Conservation (phyloP, 1,140 invertebrate species). For the Achatina immaculata region DNA sequence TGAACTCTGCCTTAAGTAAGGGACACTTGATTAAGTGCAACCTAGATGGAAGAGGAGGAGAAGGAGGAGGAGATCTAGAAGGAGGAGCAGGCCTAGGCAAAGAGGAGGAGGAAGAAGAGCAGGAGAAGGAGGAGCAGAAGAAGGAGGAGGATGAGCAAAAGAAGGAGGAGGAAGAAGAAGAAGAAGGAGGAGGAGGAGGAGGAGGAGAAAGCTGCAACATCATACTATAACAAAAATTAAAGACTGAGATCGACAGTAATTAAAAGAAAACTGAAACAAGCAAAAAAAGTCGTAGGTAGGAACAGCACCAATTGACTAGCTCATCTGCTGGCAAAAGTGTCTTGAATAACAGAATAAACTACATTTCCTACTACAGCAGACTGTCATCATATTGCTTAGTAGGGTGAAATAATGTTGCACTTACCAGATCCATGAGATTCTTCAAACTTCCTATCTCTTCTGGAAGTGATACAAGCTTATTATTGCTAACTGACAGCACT, state of each 20-base stretch:
- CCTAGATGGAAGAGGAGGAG: neutral
- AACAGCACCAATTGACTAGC: too few species aligned
- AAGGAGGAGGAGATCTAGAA: neutral
- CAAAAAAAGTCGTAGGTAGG: too few species aligned
- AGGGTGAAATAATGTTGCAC: slow-evolving; percentile 35
- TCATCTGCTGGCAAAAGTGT: too few species aligned
- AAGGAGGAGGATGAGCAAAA: too few species aligned
- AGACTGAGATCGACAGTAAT: too few species aligned
- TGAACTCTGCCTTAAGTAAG: neutral
- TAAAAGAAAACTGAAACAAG: too few species aligned
- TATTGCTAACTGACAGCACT: slow-evolving; percentile 87
- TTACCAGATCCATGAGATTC: slow-evolving; percentile 82
- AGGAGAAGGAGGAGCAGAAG: too few species aligned
- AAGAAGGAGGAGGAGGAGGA: neutral
- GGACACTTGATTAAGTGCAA: neutral
- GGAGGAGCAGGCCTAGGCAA: neutral
- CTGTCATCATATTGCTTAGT: too few species aligned
- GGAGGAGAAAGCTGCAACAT: slow-evolving; percentile 15
- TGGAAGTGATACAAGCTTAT: slow-evolving; percentile 85
- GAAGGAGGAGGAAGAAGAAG: neutral
- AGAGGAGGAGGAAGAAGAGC: neutral
- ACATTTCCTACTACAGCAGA: too few species aligned
- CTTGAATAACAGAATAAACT: too few species aligned
- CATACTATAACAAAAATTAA: too few species aligned
- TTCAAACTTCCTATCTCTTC: slow-evolving; percentile 90